Base-by-base conservation (phyloP, 2,888 invertebrate genomes). In the Cerastis rubricosa region DNA sequence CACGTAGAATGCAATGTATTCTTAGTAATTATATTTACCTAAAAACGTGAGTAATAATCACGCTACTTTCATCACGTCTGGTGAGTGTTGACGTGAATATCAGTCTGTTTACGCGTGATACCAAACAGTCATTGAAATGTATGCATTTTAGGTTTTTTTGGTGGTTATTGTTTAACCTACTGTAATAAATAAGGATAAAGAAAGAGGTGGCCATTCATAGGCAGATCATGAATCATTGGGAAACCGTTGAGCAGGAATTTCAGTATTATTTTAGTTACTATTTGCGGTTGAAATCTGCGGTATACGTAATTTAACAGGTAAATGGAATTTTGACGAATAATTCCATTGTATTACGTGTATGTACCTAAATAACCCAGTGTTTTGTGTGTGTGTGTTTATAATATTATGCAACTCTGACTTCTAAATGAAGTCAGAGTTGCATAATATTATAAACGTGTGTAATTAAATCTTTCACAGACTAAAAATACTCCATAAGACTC, bases 71-170 rank as follows among this genome's bases (percentile, higher is more conserved):
- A 70, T 57, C 47, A 49, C 5, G 51, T 22, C 9, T 49, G 29
- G 25, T n/a, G 40, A 1, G 14, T 43, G 40, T 40, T 69, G 2
- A 51, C 64, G 54, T 69, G 76, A 35, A 59, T 29, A 76, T 76
- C 81, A 81, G 43, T 76, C 6, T 76, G 57, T 72, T 69, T 66
- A 76, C 61, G 65, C 77, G 25, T 81, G 82, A 1, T 12, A 69
- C 2, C 0, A 43, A 7, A 77, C 40, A 61, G 17, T 81, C 59
- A 66, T 43, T 19, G 9, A 29, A 65, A 45, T 47, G 1, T 14
- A 43, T 9, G 14, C 14, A 17, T 9, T 66, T 49, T 81, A 61
- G 69, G 59, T 54, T 29, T 69, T 77, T 76, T 43, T 0, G 29
- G 22, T 57, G 25, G 54, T 57, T 12, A 17, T 17, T 65, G 7